Evolutionary conservation across 2,888 invertebrate species (phyloP).

Genomic region (Dolichopus griseipennis): DNA sequence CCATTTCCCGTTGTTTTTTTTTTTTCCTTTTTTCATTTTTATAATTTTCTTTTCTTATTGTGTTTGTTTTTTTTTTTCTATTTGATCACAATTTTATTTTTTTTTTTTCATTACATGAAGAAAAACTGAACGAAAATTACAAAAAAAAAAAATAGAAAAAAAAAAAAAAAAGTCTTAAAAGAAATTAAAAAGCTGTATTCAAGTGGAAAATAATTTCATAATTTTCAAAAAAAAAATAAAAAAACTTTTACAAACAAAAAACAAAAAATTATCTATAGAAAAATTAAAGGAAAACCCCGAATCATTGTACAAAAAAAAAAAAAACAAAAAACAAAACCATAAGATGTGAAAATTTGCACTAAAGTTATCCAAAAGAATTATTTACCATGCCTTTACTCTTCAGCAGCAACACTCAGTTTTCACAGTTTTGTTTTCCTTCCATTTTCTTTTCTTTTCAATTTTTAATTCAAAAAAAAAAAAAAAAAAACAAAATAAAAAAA

Average conservation of each 20-base stretch:
- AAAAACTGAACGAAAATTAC: too few species aligned
- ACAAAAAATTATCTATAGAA: neutral
- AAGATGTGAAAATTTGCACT: too few species aligned
- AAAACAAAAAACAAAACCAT: too few species aligned
- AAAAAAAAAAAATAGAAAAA: neutral
- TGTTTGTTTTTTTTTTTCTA: neutral
- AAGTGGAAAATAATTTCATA: constrained; percentile 4
- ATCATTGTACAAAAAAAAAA: too few species aligned
- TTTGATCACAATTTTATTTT: neutral
- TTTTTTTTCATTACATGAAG: neutral
- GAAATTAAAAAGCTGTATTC: neutral
- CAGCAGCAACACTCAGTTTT: neutral
- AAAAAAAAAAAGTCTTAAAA: neutral
- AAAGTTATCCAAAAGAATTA: neutral
- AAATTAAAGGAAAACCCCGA: neutral
- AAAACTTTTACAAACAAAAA: neutral
- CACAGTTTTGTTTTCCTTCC: neutral
- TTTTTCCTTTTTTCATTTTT: too few species aligned
- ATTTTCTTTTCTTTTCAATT: neutral
- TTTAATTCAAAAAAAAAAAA: neutral
- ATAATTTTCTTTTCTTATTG: too few species aligned
- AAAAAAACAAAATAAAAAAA: neutral
- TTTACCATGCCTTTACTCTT: neutral
- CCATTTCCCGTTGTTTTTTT: too few species aligned
- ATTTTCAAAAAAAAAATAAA: too few species aligned